Evolutionary conservation across 2,113 vertebrate species (phyloP), one percentile per base, ranked within the genome.

Genomic region (Phyllostomus hastatus): DNA sequence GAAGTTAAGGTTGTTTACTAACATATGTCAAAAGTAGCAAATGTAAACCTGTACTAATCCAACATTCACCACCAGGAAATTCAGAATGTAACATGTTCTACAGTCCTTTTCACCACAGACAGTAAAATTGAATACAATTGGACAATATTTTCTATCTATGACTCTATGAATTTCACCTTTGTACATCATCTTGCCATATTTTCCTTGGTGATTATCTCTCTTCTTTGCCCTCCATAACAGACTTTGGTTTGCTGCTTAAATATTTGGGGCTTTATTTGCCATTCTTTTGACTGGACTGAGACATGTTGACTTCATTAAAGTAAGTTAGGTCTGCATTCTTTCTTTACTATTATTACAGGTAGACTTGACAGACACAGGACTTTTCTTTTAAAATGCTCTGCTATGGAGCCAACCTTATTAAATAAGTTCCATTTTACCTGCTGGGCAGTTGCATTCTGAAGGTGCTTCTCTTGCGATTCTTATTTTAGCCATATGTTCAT

Each of bases 381-480:
- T 69, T 93, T 89, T 80, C 41, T 72, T 64, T 84, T 19, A 24
- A 95, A 95, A 89, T 41, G 76, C 76, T 89, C 5, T 43, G 48
- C 87, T 72, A 43, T 52, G 59, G 70, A 96, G 33, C 38, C 66
- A 97, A 91, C 46, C 43, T 91, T 87, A 81, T 87, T 94, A 41
- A 89, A 80, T 79, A 24, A 92, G 92, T 10, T 95, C 3, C 61
- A 12, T 85, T 96, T 99, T 99, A 99, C 99, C 99, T 99, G 99
- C 99, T 91, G 99, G 99, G 96, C 99, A 99, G 98, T 97, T 99
- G 98, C 99, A 99, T 59, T 99, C 99, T 96, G 99, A 97, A 98
- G 99, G 97, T 26, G 98, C 98, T 98, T 99, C 98, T 97, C 99
- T 99, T 12, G 98, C 99, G n/a, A 98, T 99, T 98, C 99, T 98